Conservation (phyloP, 2,888 invertebrate genomes). For the Ellobium chinense region DNA sequence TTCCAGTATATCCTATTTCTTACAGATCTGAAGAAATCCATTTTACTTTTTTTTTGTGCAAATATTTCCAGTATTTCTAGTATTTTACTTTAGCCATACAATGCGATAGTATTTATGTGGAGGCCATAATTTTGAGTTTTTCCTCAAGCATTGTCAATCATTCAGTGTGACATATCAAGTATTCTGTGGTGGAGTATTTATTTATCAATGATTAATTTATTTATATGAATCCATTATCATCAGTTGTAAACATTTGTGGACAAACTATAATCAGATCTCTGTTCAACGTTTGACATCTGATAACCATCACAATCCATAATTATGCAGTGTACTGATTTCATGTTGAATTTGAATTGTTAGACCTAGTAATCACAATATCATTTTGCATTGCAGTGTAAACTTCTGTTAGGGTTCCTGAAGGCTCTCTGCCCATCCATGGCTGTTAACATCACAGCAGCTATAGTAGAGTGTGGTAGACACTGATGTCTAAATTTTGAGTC, state of each 20-base stretch:
- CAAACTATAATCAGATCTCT: not conserved
- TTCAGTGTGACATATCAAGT: slow-evolving; percentile 22
- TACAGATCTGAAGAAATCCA: slow-evolving; percentile 9
- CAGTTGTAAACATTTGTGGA: slow-evolving; percentile 13
- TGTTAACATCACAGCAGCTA: no score
- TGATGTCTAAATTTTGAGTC: no score
- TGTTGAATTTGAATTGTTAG: no score
- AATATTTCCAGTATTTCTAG: slow-evolving; percentile 27
- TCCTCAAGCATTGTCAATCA: slow-evolving; percentile 15
- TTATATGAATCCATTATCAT: slow-evolving; percentile 6
- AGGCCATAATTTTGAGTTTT: not conserved
- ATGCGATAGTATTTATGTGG: slow-evolving; percentile 1
- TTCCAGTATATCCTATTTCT: slow-evolving; percentile 1
- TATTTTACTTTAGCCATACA: slow-evolving; percentile 11
- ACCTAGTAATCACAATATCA: no score
- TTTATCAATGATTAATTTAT: slow-evolving; percentile 23
- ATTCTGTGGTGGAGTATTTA: slow-evolving; percentile 21
- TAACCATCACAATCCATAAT: no score
- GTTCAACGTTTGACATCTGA: not conserved
- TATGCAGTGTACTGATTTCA: no score
- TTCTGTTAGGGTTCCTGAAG: no score
- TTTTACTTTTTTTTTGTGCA: slow-evolving; percentile 22
- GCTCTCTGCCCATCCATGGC: no score
- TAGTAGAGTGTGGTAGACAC: no score
- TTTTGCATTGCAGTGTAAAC: no score